Evolutionary conservation across 2,113 vertebrate species (phyloP).

Genomic region (Pelmatolapia mariae): DNA sequence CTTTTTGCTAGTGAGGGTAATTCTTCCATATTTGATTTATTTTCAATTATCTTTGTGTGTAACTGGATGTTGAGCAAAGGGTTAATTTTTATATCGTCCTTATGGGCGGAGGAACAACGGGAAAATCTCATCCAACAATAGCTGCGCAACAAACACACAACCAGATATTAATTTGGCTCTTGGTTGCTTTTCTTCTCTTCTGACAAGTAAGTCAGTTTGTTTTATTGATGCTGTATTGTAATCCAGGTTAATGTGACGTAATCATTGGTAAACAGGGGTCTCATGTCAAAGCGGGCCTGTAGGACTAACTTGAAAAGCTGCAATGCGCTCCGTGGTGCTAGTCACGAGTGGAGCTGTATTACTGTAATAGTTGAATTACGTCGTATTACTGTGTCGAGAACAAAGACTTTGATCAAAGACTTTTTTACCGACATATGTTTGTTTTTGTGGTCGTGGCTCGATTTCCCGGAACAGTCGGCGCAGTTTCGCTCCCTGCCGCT

Average conservation of each 20-base stretch:
- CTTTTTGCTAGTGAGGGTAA: not conserved
- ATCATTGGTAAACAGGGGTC: not conserved
- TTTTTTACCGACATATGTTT: not conserved
- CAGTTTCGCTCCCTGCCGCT: not conserved
- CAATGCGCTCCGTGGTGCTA: not conserved
- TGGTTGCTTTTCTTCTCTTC: not conserved
- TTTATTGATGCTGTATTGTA: not conserved
- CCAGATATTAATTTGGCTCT: rapidly evolving
- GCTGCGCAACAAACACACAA: not conserved
- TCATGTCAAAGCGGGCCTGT: not conserved
- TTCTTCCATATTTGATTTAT: not conserved
- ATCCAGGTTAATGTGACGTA: rapidly evolving
- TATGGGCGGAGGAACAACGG: not conserved
- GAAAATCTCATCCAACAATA: not conserved
- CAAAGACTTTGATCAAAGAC: not conserved
- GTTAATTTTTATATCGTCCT: not conserved
- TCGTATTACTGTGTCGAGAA: not conserved
- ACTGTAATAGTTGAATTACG: not conserved
- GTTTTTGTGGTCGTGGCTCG: not conserved
- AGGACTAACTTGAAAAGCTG: rapidly evolving
- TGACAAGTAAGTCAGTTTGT: not conserved
- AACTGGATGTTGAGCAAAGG: not conserved
- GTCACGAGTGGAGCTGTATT: not conserved
- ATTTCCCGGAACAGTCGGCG: not conserved
- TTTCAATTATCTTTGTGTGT: rapidly evolving